phyloP scores from a whole-genome alignment of 2,888 invertebrate species.

The Diarsia rubi region DNA sequence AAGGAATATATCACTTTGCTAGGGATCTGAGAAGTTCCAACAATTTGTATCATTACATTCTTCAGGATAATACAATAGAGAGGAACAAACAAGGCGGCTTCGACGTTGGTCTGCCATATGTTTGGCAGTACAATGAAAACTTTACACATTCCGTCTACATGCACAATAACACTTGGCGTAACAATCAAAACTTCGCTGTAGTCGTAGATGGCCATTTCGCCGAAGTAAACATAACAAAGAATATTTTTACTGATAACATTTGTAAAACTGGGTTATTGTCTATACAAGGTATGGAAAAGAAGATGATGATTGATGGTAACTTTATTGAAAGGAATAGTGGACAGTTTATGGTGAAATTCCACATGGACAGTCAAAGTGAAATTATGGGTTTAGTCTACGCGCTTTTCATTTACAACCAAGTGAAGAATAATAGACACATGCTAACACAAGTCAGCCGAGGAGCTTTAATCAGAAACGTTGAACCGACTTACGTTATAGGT shows the following conservation, averaged over 20 bases:
- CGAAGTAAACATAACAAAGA: slow-evolving; percentile 96
- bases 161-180: slow-evolving; percentile 96
- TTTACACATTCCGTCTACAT: slow-evolving; percentile 97
- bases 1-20: slow-evolving; percentile 97
- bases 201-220: slow-evolving; percentile 98
- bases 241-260: slow-evolving; percentile 95
- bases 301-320: slow-evolving; percentile 95
- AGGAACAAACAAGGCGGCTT: slow-evolving; percentile 97
- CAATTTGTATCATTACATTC: slow-evolving; percentile 98
- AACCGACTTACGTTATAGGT: slow-evolving; percentile 96
- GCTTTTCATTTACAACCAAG: slow-evolving; percentile 94
- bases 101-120: slow-evolving; percentile 97
- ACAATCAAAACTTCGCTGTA: slow-evolving; percentile 96
- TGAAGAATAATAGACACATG: slow-evolving; percentile 93
- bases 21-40: slow-evolving; percentile 98
- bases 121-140: slow-evolving; percentile 98
- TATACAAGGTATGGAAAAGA: slow-evolving; percentile 99
- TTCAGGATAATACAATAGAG: slow-evolving; percentile 96
- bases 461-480: slow-evolving; percentile 80
- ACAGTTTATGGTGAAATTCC: slow-evolving; percentile 96
- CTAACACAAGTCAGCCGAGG: slow-evolving; percentile 77
- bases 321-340: slow-evolving; percentile 95
- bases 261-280: slow-evolving; percentile 95
- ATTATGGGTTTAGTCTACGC: slow-evolving; percentile 96
- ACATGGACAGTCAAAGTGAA: slow-evolving; percentile 97